Evolutionary conservation across 2,113 vertebrate species (phyloP).

Genomic region (Pelecanoides urinatrix): DNA sequence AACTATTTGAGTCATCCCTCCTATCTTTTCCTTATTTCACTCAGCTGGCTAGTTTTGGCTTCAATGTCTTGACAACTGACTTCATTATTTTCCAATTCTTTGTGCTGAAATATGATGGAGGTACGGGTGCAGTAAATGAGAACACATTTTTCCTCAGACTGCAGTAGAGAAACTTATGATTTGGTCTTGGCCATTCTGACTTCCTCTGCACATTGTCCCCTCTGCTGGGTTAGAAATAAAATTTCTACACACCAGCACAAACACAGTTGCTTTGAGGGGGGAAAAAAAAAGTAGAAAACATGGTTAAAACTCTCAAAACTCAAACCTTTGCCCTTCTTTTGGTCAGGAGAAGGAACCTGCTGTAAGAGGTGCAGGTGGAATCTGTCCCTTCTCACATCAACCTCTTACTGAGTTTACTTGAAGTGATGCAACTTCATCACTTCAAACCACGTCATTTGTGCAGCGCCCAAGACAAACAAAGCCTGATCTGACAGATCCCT

Average conservation of each 20-base stretch:
- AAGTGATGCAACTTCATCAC: background rate
- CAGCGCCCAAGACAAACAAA: background rate
- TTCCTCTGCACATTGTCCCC: background rate
- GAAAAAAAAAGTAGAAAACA: background rate
- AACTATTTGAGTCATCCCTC: background rate
- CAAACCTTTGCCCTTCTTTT: background rate
- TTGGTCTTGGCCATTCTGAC: background rate
- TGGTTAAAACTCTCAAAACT: background rate
- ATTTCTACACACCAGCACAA: background rate
- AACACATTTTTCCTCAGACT: background rate
- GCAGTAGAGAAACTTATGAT: accelerated
- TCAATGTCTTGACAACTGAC: background rate
- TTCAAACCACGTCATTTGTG: background rate
- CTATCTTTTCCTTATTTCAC: background rate
- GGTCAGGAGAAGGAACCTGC: background rate
- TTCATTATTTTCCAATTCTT: background rate
- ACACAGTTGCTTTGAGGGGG: background rate
- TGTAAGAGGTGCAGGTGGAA: background rate
- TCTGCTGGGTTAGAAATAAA: background rate
- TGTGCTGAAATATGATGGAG: background rate
- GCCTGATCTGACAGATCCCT: background rate
- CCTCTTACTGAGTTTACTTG: background rate
- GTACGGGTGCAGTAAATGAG: background rate
- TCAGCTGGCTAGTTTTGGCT: background rate
- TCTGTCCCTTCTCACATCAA: background rate